Conservation (phyloP, 2,888 invertebrate species). For the Drosophila neutralis region DNA sequence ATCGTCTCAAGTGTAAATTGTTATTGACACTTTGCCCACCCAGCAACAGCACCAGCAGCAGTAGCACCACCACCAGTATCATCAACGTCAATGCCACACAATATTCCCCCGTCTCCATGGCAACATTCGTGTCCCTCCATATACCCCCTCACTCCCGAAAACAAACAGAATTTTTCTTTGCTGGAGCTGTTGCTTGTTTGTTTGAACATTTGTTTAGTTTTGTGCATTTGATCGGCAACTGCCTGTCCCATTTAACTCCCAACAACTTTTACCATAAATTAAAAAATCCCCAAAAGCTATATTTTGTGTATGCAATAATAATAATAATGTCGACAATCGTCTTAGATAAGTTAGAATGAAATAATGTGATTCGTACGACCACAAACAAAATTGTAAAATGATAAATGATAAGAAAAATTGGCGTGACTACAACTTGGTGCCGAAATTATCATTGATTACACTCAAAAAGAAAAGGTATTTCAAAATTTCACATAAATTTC, state of each 20-base stretch:
- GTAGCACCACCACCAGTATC: slow-evolving; percentile 42
- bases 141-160: not conserved
- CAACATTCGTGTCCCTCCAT: slow-evolving; percentile 4
- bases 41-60: not conserved
- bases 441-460: slow-evolving; percentile 21
- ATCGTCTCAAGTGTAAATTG: slow-evolving; percentile 81
- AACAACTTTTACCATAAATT: not conserved
- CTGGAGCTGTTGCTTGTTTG: slow-evolving; percentile 53
- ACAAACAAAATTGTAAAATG: not conserved
- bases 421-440: slow-evolving; percentile 2
- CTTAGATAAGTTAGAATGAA: not conserved
- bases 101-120: not conserved
- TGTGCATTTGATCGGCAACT: slow-evolving; percentile 65
- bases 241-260: slow-evolving; percentile 3
- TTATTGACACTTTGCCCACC: slow-evolving; percentile 77
- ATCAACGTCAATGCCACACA: slow-evolving; percentile 65
- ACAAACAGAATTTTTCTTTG: not conserved
- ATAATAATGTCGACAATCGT: not conserved
- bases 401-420: not conserved
- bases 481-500: not conserved
- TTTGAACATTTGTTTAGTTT: slow-evolving; percentile 55
- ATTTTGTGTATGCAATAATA: not conserved
- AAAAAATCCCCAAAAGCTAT: not conserved
- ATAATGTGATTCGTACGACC: not conserved
- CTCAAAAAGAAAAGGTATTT: not conserved